A percentile compares a stretch with the other conserved stretches of the same genome.
phyloP scores from a whole-genome alignment of 2,113 vertebrate genomes.

The Phrynocephalus versicolor region DNA sequence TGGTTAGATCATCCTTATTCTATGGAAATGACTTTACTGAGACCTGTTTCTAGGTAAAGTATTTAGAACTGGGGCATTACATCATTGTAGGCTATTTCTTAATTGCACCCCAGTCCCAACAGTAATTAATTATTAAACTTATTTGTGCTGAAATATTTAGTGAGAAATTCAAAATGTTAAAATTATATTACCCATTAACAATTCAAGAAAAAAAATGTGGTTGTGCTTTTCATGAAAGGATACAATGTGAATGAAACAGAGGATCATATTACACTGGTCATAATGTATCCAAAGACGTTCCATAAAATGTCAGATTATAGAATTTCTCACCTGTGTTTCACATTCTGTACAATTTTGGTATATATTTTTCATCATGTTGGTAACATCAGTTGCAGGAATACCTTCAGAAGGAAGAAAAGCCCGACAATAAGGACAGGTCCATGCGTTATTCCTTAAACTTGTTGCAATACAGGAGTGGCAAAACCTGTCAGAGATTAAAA shows the following conservation, averaged over 20 bases:
- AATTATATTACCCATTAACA: neutral
- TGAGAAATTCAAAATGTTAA: neutral
- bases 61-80: neutral
- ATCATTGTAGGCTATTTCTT: neutral
- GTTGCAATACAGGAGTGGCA: constrained; percentile 65
- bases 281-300: neutral
- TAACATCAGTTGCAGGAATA: constrained; percentile 63
- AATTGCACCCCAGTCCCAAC: neutral
- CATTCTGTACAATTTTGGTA: constrained; percentile 62
- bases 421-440: constrained; percentile 63
- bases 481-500: constrained; percentile 56
- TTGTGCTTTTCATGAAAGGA: neutral
- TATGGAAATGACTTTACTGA: neutral
- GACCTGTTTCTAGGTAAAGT: neutral
- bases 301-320: neutral
- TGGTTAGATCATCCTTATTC: neutral
- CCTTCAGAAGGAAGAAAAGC: constrained; percentile 64
- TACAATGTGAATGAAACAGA: neutral
- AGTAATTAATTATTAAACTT: neutral
- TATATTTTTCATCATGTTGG: constrained; percentile 65
- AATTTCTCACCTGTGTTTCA: constrained; percentile 53
- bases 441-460: constrained; percentile 59
- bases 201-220: neutral
- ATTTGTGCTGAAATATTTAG: neutral
- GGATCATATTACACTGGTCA: neutral